Conservation (phyloP, 2,797 vertebrate species). For the Pseudocheirus occidentalis region DNA sequence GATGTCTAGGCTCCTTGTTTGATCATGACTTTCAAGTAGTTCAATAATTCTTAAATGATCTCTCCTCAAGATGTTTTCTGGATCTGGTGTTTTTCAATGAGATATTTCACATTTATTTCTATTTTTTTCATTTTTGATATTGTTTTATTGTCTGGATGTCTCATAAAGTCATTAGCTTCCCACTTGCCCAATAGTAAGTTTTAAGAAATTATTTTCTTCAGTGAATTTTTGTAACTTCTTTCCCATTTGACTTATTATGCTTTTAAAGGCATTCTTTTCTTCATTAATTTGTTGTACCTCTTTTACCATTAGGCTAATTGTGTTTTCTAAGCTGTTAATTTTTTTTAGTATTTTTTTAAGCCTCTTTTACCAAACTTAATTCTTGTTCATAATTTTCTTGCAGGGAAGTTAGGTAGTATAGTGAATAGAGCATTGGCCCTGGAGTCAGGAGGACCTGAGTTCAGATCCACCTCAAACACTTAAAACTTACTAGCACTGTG, state of each 20-base stretch:
- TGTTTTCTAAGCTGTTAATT: neutral
- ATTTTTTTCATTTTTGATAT: neutral
- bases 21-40: neutral
- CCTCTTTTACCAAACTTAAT: neutral
- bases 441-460: too few relatives aligned
- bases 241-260: neutral
- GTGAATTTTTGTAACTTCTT: neutral
- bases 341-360: neutral
- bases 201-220: neutral
- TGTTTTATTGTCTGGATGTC: neutral
- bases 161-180: neutral
- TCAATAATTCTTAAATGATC: neutral
- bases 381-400: neutral
- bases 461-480: too few relatives aligned
- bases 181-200: neutral
- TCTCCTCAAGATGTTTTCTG: neutral
- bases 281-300: neutral
- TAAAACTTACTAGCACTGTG: too few relatives aligned
- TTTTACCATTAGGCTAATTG: neutral
- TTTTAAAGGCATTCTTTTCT: neutral
- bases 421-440: too few relatives aligned
- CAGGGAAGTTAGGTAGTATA: too few relatives aligned
- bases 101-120: neutral
- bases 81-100: neutral
- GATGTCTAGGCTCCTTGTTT: neutral